Percentiles rank a stretch among this genome's conserved stretches.
phyloP scores from a whole-genome alignment of 2,888 invertebrate species.

The Vesta saturnalis region DNA sequence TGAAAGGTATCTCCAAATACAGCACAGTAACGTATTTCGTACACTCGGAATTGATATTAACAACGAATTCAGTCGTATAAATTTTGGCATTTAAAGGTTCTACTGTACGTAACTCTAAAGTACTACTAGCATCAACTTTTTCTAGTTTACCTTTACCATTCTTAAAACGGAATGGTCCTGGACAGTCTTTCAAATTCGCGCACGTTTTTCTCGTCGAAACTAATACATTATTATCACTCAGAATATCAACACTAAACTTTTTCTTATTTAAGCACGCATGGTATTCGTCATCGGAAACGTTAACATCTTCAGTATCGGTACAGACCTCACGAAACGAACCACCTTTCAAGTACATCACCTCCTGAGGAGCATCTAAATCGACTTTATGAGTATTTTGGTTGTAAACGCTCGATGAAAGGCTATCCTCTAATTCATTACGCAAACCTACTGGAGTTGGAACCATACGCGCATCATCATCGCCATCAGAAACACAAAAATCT shows the following conservation, averaged over 20 bases:
- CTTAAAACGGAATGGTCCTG: constrained; percentile 27
- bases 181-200: constrained; percentile 35
- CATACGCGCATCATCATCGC: constrained; percentile 53
- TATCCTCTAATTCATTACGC: constrained; percentile 61
- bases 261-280: constrained; percentile 25
- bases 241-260: constrained; percentile 34
- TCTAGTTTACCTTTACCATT: constrained; percentile 41
- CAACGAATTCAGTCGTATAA: constrained; percentile 36
- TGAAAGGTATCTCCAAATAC: constrained; percentile 35
- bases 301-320: constrained; percentile 68
- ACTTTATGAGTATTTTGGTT: constrained; percentile 61
- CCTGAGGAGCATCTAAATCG: constrained; percentile 60
- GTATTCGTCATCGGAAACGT: constrained; percentile 54
- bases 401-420: constrained; percentile 61
- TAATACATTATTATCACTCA: constrained; percentile 33
- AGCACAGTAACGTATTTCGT: constrained; percentile 32
- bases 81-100: constrained; percentile 26
- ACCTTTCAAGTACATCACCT: constrained; percentile 65
- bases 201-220: constrained; percentile 29
- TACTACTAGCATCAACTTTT: constrained; percentile 32
- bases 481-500: constrained; percentile 61
- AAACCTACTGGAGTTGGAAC: constrained; percentile 53
- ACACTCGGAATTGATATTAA: constrained; percentile 25
- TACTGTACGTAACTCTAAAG: constrained; percentile 15
- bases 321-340: constrained; percentile 60